These are phyloP conservation scores for Argentina silus DNA, from an alignment of 2,797 vertebrate species.

Conservation along the genomic window DNA sequence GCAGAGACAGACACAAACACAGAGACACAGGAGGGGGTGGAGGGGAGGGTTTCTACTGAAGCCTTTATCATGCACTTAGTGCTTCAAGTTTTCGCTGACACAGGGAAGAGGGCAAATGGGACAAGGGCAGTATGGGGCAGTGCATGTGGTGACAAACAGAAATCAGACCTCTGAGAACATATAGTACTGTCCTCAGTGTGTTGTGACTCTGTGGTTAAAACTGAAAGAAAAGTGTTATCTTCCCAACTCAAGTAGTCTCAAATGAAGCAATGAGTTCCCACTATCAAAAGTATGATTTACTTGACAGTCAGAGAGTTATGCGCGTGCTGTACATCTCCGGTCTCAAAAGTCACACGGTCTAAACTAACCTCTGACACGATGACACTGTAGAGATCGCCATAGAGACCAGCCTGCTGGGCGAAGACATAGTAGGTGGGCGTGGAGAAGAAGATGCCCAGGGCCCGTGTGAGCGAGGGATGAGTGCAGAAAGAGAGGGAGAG, in stretches of 20 bases:
- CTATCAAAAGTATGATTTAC: no score
- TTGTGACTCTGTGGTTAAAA: no score
- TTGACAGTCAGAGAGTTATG: not conserved
- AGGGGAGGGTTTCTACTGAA: constrained; percentile 13
- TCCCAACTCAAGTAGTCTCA: no score
- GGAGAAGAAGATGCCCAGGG: constrained; percentile 93
- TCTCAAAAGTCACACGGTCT: no score
- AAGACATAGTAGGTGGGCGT: constrained; percentile 91
- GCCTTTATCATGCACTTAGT: constrained; percentile 45
- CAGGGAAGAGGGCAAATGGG: constrained; percentile 6
- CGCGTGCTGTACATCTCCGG: not conserved
- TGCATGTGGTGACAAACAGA: not conserved
- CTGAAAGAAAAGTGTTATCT: no score
- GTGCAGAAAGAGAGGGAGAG: constrained; percentile 90
- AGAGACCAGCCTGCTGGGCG: constrained; percentile 89
- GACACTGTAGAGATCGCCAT: constrained; percentile 92
- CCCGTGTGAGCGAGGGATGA: constrained; percentile 87
- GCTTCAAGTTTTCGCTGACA: constrained; percentile 46
- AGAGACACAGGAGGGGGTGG: constrained; percentile 14
- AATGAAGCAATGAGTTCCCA: no score
- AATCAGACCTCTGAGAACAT: not conserved
- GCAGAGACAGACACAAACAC: constrained; percentile 50
- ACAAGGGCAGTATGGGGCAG: not conserved
- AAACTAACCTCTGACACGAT: constrained; percentile 88
- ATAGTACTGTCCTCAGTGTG: not conserved